Evolutionary conservation across 2,113 vertebrate genomes (phyloP).

Genomic region (Sylvilagus bachmani): DNA sequence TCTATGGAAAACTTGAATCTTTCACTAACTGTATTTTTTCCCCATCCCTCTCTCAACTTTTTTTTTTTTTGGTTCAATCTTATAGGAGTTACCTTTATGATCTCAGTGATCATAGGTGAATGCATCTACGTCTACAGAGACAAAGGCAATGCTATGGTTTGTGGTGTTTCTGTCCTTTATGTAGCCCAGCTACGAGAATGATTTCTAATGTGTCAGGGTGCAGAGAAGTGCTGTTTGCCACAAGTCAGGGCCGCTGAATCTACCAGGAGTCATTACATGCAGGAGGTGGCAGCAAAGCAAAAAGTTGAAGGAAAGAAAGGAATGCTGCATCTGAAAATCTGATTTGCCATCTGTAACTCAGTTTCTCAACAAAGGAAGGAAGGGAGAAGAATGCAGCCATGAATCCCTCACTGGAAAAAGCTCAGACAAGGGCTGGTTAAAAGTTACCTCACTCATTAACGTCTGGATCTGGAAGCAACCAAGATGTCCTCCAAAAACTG

Average conservation of each 20-base stretch:
- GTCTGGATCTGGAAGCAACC: neutral
- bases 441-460: neutral
- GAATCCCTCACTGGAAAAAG: neutral
- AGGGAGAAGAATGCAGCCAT: neutral
- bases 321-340: neutral
- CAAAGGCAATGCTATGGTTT: neutral
- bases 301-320: neutral
- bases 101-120: neutral
- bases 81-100: neutral
- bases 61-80: neutral
- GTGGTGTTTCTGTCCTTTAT: neutral
- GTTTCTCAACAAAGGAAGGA: neutral
- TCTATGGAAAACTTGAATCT: neutral
- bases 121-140: neutral
- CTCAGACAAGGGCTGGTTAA: neutral
- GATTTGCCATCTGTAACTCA: neutral
- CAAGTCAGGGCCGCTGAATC: neutral
- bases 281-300: neutral
- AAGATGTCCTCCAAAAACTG: neutral
- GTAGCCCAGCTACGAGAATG: neutral
- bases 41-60: accelerated
- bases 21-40: neutral
- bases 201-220: neutral
- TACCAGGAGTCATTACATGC: neutral
- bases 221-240: neutral